A percentile compares a stretch with the other conserved stretches of the same genome.
Evolutionary conservation across 2,113 vertebrate species (phyloP).

Genomic region (Myocastor coypus): DNA sequence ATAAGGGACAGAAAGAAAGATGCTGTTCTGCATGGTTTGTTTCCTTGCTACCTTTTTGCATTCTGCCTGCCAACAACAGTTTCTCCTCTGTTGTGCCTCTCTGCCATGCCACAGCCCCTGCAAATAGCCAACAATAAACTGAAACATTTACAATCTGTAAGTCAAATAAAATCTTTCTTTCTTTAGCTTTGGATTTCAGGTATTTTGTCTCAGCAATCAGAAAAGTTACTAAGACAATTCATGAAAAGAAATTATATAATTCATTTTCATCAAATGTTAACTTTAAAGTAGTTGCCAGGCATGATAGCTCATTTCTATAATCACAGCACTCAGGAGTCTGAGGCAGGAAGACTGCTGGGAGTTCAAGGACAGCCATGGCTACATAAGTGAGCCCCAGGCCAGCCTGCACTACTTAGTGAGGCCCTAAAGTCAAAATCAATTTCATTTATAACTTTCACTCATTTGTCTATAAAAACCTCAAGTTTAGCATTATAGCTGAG

Average conservation of each 20-base stretch:
- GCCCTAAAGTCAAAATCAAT: too few relatives aligned
- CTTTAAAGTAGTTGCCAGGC: not conserved
- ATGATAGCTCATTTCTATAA: too few relatives aligned
- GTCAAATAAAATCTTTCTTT: too few relatives aligned
- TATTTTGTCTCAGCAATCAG: not conserved
- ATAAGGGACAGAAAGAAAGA: not conserved
- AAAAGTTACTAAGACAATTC: not conserved
- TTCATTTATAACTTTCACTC: too few relatives aligned
- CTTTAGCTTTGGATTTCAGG: not conserved
- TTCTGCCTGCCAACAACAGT: not conserved
- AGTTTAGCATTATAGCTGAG: too few relatives aligned
- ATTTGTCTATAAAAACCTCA: too few relatives aligned
- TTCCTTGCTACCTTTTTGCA: not conserved
- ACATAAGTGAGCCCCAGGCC: too few relatives aligned
- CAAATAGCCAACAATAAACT: not conserved
- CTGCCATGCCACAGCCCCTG: not conserved
- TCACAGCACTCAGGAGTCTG: too few relatives aligned
- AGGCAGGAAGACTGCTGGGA: too few relatives aligned
- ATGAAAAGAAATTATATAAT: conserved; percentile 13
- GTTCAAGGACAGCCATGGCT: too few relatives aligned
- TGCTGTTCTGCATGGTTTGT: not conserved
- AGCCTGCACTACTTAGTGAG: too few relatives aligned
- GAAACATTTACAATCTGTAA: not conserved
- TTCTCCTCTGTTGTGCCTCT: not conserved
- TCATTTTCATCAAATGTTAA: too few relatives aligned